Evolutionary conservation across 2,113 vertebrate species (phyloP), one percentile per base, ranked within the genome.

Genomic region (Sigmodon hispidus): DNA sequence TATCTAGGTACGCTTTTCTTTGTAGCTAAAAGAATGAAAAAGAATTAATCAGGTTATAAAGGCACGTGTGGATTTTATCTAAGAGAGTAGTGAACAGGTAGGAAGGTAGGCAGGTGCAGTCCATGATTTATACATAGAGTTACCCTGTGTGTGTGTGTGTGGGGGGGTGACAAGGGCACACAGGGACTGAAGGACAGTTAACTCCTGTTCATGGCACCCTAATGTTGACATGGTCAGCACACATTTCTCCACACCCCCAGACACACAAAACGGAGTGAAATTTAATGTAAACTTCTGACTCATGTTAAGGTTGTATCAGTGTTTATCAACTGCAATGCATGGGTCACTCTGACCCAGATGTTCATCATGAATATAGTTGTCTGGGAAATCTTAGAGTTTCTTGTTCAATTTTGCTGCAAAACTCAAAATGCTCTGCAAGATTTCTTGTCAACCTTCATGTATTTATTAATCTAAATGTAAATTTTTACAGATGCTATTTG

Each of bases 381-480:
- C 57, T 21, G 52, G 72, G 91, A 90, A 52, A 45, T 45, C 63
- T 63, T 63, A 17, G 22, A 45, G 59, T 31, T 59, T 90, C n/a
- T 72, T 72, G 43, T 22, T 93, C 17, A 43, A 17, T 83, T 52
- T 85, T 79, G 61, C 87, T 79, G 10, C 10, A 9, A 65, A 73
- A 34, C n/a, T 87, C 87, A 90, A 80, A 73, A n/a, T 26, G 24
- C 15, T 57, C 36, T 57, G 9, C n/a, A 43, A 61, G 17, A 12
- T 72, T 70, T 73, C 55, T 5, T 63, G 17, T 72, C 5, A 70
- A 4, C 40, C 7, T 65, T 81, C 79, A 91, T 59, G 77, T 80
- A 79, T 61, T 73, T 67, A 79, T 63, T 79, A 95, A 70, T 70
- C 36, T 70, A 70, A 90, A 87, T 55, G 87, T 43, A 34, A 90